phyloP scores from a whole-genome alignment of 2,113 vertebrate genomes.

The Myanophis thanlyinensis region DNA sequence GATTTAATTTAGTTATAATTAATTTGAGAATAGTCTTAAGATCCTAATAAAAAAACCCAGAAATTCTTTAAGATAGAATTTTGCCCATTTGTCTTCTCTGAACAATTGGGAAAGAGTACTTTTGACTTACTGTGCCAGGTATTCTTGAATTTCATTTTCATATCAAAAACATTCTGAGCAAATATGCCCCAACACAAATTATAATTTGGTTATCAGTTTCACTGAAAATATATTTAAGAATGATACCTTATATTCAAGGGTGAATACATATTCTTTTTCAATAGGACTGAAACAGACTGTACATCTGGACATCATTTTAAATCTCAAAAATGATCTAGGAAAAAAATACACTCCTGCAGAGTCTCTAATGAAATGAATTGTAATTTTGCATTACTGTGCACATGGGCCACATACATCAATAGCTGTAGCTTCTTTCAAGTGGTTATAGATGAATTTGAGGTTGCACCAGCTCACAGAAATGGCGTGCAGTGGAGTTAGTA shows the following conservation, averaged over 20 bases:
- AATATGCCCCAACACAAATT: background rate
- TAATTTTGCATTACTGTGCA: background rate
- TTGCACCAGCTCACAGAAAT: background rate
- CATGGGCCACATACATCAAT: background rate
- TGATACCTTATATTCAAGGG: background rate
- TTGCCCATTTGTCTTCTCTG: background rate
- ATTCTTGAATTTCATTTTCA: background rate
- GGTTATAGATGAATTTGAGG: background rate
- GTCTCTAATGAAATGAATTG: background rate
- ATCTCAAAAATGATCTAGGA: background rate
- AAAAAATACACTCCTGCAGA: background rate
- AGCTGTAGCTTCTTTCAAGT: background rate
- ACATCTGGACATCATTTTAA: background rate
- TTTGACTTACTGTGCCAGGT: background rate
- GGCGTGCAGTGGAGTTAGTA: background rate
- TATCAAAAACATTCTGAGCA: background rate
- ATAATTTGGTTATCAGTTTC: background rate
- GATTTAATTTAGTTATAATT: background rate
- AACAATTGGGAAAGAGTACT: background rate
- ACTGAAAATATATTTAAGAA: background rate
- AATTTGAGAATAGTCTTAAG: background rate
- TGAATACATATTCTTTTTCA: background rate
- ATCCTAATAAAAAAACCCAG: background rate
- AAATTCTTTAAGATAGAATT: background rate
- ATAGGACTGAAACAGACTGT: background rate